Base-by-base conservation (phyloP, 1,140 invertebrate genomes). In the Ceratina calcarata region DNA sequence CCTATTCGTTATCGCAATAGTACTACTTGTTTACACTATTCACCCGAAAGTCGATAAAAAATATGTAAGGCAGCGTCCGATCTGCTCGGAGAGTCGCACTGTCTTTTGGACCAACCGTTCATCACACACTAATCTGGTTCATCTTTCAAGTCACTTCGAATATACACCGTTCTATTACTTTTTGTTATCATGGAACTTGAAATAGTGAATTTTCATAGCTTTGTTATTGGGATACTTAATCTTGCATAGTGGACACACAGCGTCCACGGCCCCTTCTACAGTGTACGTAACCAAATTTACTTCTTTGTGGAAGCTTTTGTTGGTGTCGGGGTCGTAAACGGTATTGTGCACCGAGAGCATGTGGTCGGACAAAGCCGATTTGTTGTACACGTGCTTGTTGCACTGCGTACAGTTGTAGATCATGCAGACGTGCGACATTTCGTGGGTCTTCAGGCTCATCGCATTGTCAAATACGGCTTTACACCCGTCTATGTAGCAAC, bases 221-320 rank as follows among this genome's bases (percentile, higher is more conserved):
- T 88, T 91, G 16, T 90, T 89, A 62, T 93, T 93, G 0, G 92
- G 92, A 71, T 93, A 93, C 32, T 89, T 91, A 22, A 93, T 87
- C n/a, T 90, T 89, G 70, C 92, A 93, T 16, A 79, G 64, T 0
- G 92, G 92, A 68, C 91, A 92, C 0, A 85, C 86, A n/a, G 86
- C 86, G 55, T 82, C 90, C 62, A 80, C 84, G 10, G 84, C 90
- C 16, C 89, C 88, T 3, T 90, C 86, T 0, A 93, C 89, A 0
- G 81, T 82, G 51, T 93, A 93, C 16, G 71, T 80, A 7, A 72
- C 80, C 1, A 93, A 73, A 69, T 93, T 88, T 0, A 87, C 75
- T 55, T 92, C 91, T 8, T 87, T 87, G 24, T 90, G 91, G 3
- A 89, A 87, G 45, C 71, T 89, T 7, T 87, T 80, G 7, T 81